Conservation (phyloP, 2,797 vertebrate species). For the Balearica regulorum region DNA sequence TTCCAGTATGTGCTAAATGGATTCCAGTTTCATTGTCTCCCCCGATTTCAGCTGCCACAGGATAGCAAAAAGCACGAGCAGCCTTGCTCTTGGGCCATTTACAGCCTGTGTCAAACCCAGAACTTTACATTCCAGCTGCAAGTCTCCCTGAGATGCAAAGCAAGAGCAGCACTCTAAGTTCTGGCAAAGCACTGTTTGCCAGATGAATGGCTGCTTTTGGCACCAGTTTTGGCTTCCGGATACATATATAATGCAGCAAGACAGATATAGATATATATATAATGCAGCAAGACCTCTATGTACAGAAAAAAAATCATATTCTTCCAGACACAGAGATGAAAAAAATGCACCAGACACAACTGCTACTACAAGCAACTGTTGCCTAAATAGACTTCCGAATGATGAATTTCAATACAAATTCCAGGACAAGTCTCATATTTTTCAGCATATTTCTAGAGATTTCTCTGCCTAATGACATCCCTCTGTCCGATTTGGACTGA, state of each 20-base stretch:
- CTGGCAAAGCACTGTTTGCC: not conserved
- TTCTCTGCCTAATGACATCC: not conserved
- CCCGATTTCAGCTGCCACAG: not conserved
- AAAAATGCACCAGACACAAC: not conserved
- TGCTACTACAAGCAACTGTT: not conserved
- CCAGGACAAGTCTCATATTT: not conserved
- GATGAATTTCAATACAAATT: not conserved
- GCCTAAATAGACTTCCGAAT: not conserved
- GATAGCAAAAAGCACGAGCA: not conserved
- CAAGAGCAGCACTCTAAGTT: not conserved
- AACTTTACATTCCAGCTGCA: not conserved
- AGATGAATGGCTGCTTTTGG: slow-evolving; percentile 29
- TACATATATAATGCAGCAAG: not conserved
- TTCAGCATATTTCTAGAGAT: not conserved
- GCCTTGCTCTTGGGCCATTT: not conserved
- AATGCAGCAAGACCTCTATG: not conserved
- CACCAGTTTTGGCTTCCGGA: slow-evolving; percentile 28
- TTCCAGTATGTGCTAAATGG: not conserved
- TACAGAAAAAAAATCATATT: not conserved
- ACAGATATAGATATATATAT: not conserved
- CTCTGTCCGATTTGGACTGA: not conserved
- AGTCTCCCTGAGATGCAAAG: not conserved
- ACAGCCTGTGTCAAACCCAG: not conserved
- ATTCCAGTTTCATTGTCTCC: not conserved
- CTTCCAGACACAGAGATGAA: not conserved